Base-by-base conservation (phyloP, 2,797 vertebrate species). In the Sebastes trivittatus region DNA sequence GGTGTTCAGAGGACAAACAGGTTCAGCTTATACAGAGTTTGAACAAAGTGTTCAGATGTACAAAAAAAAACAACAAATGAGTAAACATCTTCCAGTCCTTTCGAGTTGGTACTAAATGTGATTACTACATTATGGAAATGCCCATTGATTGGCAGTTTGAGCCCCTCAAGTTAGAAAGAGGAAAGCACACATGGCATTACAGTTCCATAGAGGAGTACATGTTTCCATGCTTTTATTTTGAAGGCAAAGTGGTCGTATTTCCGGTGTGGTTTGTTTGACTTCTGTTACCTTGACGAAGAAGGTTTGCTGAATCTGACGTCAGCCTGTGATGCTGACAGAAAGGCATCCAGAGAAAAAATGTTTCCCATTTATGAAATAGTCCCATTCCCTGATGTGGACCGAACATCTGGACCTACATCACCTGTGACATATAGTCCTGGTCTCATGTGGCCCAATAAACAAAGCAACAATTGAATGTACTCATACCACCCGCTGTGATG, bases 301-400 rank as follows among this genome's bases (percentile, higher is more conserved):
- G 71, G 7, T 29, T 77, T 38, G 38, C 14, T 11, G 14, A 25
- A 0, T 80, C 8, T 84, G 66, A 87, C 78, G 73, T 87, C 83
- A 84, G 16, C 22, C 1, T n/a, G 52, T 64, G 78, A 81, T 61
- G 64, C 74, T 61, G 42, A 69, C 29, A 65, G 65, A 87, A 70
- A 77, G 67, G 36, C 70, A 75, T 69, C 64, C 77, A 59, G 66
- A 64, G 64, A 64, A 49, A 46, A 49, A 62, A 60, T 14, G 23
- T 71, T 70, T 20, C 14, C 22, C 14, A 11, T 13, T 20, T 23
- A 36, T 38, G 29, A 54, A 38, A 68, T 63, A 14, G 20, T 34
- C 20, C 6, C 25, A 11, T 6, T 29, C 8, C 52, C 52, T 34
- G 30, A 34, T 34, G 67, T 69, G 66, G 29, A 30, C 66, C 52